phyloP scores from a whole-genome alignment of 2,113 vertebrate genomes.

The Zeus faber region DNA sequence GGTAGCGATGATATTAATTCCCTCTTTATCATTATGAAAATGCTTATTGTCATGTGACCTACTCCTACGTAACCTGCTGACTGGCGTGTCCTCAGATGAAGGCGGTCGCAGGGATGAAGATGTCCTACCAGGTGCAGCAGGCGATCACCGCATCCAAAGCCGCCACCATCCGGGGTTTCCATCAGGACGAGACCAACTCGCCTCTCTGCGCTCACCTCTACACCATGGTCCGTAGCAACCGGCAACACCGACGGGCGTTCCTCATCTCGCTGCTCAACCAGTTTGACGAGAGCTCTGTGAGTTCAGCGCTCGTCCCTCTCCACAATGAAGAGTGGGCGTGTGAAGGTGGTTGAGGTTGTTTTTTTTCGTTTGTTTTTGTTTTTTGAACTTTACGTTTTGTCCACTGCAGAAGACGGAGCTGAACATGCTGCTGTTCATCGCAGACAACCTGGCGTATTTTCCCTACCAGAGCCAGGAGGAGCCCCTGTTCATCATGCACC shows the following conservation, averaged over 20 bases:
- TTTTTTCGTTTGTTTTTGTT: no score
- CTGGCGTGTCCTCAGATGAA: conserved; percentile 86
- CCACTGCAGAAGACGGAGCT: conserved; percentile 90
- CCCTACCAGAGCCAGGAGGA: conserved; percentile 97
- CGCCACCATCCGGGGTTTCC: conserved; percentile 88
- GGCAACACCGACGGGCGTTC: conserved; percentile 94
- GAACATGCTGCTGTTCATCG: conserved; percentile 96
- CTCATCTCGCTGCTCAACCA: conserved; percentile 96
- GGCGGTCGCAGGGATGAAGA: conserved; percentile 98
- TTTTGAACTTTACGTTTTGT: conserved; percentile 16
- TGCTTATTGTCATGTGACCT: no score
- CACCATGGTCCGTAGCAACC: conserved; percentile 93
- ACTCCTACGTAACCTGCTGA: no score
- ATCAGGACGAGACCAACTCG: conserved; percentile 85
- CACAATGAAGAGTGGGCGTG: background rate
- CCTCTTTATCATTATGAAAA: no score
- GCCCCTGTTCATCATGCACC: conserved; percentile 99
- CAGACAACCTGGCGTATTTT: conserved; percentile 98
- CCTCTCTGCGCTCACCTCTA: conserved; percentile 94
- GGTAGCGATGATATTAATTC: no score
- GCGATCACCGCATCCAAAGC: conserved; percentile 82
- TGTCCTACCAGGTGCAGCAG: conserved; percentile 96
- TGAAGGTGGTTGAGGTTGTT: background rate
- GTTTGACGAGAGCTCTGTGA: conserved; percentile 95
- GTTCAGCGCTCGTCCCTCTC: conserved; percentile 53